Conservation (phyloP, 2,888 invertebrate genomes). For the Drosophila trichaetosa region DNA sequence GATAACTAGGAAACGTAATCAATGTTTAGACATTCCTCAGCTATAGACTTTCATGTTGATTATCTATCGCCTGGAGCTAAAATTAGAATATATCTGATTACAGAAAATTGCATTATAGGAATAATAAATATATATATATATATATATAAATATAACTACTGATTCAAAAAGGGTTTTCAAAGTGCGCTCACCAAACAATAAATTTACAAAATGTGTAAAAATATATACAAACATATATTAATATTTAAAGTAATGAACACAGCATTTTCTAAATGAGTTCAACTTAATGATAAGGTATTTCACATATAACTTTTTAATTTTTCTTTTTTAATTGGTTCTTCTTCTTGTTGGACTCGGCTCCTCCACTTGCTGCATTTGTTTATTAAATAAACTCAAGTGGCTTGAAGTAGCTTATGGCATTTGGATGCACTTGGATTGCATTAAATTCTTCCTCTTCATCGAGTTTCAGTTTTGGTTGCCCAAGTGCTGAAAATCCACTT, state of each 20-base stretch:
- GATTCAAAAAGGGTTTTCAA: not conserved
- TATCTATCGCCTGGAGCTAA: not conserved
- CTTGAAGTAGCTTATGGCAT: slow-evolving; percentile 48
- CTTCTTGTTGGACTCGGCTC: slow-evolving; percentile 13
- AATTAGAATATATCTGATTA: not conserved
- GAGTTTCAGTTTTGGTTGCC: slow-evolving; percentile 13
- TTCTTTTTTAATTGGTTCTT: not conserved
- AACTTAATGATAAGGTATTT: not conserved
- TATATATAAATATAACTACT: not conserved
- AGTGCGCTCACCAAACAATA: not conserved
- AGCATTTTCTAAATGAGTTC: not conserved
- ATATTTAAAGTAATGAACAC: not conserved
- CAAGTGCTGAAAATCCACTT: slow-evolving; percentile 68
- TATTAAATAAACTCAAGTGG: slow-evolving; percentile 44
- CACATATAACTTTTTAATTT: not conserved
- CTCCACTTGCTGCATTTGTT: slow-evolving; percentile 28
- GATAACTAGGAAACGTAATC: slow-evolving; percentile 47
- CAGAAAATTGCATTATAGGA: not conserved
- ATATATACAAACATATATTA: not conserved
- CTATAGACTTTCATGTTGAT: not conserved
- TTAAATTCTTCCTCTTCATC: slow-evolving; percentile 17
- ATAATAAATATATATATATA: not conserved
- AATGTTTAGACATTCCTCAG: slow-evolving; percentile 19
- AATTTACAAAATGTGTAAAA: not conserved
- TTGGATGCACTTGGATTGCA: slow-evolving; percentile 44